Evolutionary conservation across 2,797 vertebrate species (phyloP).

Genomic region (Leucoraja ocellata): DNA sequence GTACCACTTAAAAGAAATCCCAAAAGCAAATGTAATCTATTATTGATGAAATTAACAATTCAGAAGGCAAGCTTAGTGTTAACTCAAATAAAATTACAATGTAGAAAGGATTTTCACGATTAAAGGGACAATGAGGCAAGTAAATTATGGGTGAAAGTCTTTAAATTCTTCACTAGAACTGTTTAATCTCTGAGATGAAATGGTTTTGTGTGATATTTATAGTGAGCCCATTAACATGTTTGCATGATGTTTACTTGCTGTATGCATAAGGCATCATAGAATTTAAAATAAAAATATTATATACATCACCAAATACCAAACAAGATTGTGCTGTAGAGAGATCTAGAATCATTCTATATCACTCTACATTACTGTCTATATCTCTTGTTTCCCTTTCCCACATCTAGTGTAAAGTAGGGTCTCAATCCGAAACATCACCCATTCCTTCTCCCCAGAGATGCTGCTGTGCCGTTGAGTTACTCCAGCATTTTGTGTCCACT

Average conservation of each 20-base stretch:
- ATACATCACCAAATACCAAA: neutral
- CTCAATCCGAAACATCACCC: too few relatives aligned
- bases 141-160: neutral
- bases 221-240: neutral
- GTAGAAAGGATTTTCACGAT: neutral
- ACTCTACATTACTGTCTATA: too few relatives aligned
- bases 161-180: neutral
- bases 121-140: neutral
- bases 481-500: too few relatives aligned
- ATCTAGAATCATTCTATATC: too few relatives aligned
- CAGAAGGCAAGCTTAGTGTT: neutral
- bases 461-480: too few relatives aligned
- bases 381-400: too few relatives aligned
- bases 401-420: too few relatives aligned
- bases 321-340: too few relatives aligned
- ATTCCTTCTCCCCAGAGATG: too few relatives aligned
- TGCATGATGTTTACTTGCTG: neutral
- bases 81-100: neutral
- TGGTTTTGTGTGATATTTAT: neutral
- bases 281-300: neutral
- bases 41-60: conserved; percentile 25
- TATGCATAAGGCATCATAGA: neutral
- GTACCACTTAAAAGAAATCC: neutral
- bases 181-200: neutral
- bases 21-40: conserved; percentile 13